phyloP scores from a whole-genome alignment of 2,113 vertebrate species.

The Cepphus grylle region DNA sequence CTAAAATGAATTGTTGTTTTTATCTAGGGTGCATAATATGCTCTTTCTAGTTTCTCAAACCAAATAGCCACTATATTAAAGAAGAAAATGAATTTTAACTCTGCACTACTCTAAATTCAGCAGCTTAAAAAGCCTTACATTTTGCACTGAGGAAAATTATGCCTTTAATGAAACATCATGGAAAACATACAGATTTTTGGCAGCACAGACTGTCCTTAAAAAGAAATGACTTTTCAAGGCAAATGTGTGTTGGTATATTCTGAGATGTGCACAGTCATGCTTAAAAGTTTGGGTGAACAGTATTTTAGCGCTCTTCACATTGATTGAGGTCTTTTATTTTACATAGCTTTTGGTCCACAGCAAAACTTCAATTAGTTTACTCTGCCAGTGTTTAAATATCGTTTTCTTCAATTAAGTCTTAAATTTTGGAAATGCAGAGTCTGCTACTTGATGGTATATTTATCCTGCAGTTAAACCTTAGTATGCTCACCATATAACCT shows the following conservation, averaged over 20 bases:
- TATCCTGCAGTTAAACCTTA: background rate
- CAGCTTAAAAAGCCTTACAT: background rate
- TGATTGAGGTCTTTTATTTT: background rate
- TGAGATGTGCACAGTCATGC: background rate
- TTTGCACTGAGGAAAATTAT: background rate
- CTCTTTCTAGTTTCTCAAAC: background rate
- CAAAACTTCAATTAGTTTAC: background rate
- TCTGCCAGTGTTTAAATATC: background rate
- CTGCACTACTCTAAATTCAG: background rate
- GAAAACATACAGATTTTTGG: background rate
- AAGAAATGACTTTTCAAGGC: constrained; percentile 5
- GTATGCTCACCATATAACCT: background rate
- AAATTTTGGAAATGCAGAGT: background rate
- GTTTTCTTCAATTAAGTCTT: background rate
- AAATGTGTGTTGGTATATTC: background rate
- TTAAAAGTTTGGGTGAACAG: background rate
- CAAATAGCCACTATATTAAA: background rate
- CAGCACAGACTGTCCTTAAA: background rate
- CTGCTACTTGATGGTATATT: background rate
- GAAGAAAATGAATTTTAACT: background rate
- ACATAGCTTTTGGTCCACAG: background rate
- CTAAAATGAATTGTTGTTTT: background rate
- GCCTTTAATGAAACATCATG: background rate
- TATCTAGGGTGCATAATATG: background rate
- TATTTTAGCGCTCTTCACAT: background rate